phyloP scores from a whole-genome alignment of 2,888 invertebrate species.

The Lissocephala sabroskyi region DNA sequence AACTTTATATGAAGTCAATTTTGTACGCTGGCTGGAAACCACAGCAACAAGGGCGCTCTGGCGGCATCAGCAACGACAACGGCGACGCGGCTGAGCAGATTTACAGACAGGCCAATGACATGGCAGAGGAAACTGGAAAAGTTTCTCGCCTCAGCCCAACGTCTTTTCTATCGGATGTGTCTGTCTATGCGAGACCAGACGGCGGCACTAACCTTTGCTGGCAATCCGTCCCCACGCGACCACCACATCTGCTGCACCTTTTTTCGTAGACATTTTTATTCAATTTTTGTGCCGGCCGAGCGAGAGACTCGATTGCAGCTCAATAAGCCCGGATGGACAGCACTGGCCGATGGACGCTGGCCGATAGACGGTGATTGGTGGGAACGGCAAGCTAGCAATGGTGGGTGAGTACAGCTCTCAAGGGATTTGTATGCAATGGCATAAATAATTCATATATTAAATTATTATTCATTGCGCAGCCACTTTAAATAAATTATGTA shows the following conservation, averaged over 20 bases:
- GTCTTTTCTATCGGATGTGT: slow-evolving; percentile 23
- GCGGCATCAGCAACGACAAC: slow-evolving; percentile 14
- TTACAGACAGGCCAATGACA: slow-evolving; percentile 53
- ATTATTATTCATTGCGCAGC: slow-evolving; percentile 51
- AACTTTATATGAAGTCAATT: slow-evolving; percentile 61
- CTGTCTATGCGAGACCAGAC: slow-evolving; percentile 41
- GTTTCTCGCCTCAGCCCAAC: slow-evolving; percentile 30
- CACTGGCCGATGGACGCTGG: background rate
- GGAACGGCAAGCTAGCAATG: background rate
- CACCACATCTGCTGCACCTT: background rate
- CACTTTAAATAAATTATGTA: slow-evolving; percentile 31
- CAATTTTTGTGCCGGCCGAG: slow-evolving; percentile 36
- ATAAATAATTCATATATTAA: slow-evolving; percentile 17
- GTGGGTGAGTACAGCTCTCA: background rate
- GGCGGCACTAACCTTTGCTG: slow-evolving; percentile 52
- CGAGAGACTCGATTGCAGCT: slow-evolving; percentile 47
- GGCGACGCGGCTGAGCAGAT: slow-evolving; percentile 15
- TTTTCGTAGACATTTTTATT: slow-evolving; percentile 37
- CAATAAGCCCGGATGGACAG: slow-evolving; percentile 36
- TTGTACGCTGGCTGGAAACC: slow-evolving; percentile 54
- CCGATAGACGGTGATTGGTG: background rate
- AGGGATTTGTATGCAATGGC: too few relatives aligned
- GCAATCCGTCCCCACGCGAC: slow-evolving; percentile 13
- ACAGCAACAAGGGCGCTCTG: slow-evolving; percentile 23
- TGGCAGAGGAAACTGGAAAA: slow-evolving; percentile 34